Evolutionary conservation across 2,888 invertebrate species (phyloP).

Genomic region (Aspidiotus rigidus): DNA sequence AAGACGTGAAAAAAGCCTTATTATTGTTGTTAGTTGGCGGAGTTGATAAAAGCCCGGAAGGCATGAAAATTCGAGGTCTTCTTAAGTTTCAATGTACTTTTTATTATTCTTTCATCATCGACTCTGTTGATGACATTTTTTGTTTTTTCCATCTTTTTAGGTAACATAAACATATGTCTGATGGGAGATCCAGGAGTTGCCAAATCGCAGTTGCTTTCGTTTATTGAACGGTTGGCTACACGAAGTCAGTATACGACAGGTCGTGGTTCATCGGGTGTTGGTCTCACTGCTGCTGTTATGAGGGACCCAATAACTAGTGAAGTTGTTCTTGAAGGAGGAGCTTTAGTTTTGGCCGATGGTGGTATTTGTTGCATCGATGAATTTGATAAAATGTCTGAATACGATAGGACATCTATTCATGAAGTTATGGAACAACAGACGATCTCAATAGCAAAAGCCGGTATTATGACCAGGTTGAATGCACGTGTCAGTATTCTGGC

Average conservation of each 20-base stretch:
- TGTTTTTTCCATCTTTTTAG: conserved; percentile 42
- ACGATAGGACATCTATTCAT: conserved; percentile 89
- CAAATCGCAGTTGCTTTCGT: conserved; percentile 90
- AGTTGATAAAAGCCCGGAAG: conserved; percentile 77
- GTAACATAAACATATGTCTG: conserved; percentile 92
- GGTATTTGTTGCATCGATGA: conserved; percentile 99
- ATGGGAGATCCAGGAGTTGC: conserved; percentile 99
- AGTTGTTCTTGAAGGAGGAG: conserved; percentile 82
- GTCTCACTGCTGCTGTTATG: conserved; percentile 94
- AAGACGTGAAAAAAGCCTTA: conserved; percentile 95
- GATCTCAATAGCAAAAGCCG: conserved; percentile 92
- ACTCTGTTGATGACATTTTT: conserved; percentile 1
- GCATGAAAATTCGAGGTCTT: conserved; percentile 86
- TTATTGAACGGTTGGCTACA: conserved; percentile 86
- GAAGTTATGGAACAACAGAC: conserved; percentile 99
- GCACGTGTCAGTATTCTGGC: conserved; percentile 92
- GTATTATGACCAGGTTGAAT: conserved; percentile 68
- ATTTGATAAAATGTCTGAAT: conserved; percentile 98
- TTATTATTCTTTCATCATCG: not conserved
- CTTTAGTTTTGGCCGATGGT: conserved; percentile 89
- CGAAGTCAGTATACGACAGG: conserved; percentile 54
- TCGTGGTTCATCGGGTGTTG: conserved; percentile 95
- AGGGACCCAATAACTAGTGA: conserved; percentile 81
- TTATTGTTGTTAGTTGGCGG: conserved; percentile 84
- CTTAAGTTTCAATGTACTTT: not conserved